phyloP scores from a whole-genome alignment of 2,113 vertebrate species.

The Hippocampus comes region DNA sequence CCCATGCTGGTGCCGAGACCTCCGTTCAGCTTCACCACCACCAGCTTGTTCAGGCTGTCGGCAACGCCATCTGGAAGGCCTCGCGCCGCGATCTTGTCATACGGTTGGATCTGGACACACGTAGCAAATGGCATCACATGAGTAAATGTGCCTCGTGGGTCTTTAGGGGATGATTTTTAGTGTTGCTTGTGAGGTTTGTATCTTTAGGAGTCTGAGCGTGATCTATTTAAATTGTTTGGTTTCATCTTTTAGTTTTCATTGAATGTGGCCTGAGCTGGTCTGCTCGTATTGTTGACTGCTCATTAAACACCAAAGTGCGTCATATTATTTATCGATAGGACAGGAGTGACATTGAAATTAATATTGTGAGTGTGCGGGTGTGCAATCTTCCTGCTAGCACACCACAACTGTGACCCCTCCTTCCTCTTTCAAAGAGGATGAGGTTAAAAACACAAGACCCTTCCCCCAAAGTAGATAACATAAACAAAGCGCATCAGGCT shows the following conservation, averaged over 20 bases:
- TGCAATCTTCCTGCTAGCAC: background rate
- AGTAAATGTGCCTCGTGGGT: background rate
- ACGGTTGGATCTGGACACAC: conserved; percentile 84
- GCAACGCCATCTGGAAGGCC: conserved; percentile 83
- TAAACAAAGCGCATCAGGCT: background rate
- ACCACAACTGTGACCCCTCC: background rate
- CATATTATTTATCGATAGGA: background rate
- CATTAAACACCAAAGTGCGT: background rate
- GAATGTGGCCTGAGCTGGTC: too few species aligned
- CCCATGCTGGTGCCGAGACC: conserved; percentile 98
- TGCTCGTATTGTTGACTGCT: too few species aligned
- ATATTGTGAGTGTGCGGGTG: background rate
- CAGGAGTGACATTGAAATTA: background rate
- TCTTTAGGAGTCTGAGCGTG: too few species aligned
- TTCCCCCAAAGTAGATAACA: background rate
- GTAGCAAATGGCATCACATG: background rate
- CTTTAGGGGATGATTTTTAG: too few species aligned
- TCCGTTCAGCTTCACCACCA: conserved; percentile 96
- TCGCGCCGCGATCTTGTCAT: conserved; percentile 86
- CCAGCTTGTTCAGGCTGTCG: conserved; percentile 88
- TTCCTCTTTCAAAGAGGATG: conserved; percentile 2
- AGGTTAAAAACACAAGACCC: conserved; percentile 23
- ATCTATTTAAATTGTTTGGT: too few species aligned
- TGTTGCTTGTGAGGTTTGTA: too few species aligned
- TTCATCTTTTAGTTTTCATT: too few species aligned